Base-by-base conservation (phyloP, 2,113 vertebrate genomes). In the Pachycephala philippinensis region DNA sequence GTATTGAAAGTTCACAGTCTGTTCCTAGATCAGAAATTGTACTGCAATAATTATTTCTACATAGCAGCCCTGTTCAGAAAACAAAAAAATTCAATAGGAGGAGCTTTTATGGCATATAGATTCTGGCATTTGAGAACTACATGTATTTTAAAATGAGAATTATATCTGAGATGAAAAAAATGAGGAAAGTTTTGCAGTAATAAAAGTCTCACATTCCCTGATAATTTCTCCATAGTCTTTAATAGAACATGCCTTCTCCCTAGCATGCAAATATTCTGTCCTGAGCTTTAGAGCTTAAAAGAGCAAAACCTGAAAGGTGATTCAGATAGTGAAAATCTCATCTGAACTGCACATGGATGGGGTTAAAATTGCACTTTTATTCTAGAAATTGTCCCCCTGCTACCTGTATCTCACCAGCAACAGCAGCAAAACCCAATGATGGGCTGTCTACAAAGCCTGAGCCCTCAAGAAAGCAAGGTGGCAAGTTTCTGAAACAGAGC, bases 51-150 rank as follows among this genome's bases (percentile, higher is more conserved):
- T 27, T 75, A 50, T 50, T 92, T 90, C 52, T 83, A 50, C 4
- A 22, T 11, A 56, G 7, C 0, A 0, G 6, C 13, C 45, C 19
- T 47, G 15, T 57, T 69, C 27, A 39, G 11, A 53, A 57, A 75
- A 59, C 3, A 70, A 28, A 81, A 81, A 68, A 26, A 35, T 14
- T 2, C 5, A 49, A 52, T 9, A 35, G 22, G 13, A 42, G 8
- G 19, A 56, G 19, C 2, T 64, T 66, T 87, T 61, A 40, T 11
- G 5, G 5, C 1, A 1, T 44, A 56, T 13, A 60, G 33, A 75
- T 72, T 76, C 40, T 52, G 15, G 16, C 1, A 1, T 88, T 60
- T 76, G 45, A 60, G 8, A 79, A 33, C 17, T 64, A 33, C 3
- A 6, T 6, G 1, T 31, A 31, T 69, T 89, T 79, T 75, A 6